Conservation (phyloP, 2,113 vertebrate species). For the Acrocephalus arundinaceus region DNA sequence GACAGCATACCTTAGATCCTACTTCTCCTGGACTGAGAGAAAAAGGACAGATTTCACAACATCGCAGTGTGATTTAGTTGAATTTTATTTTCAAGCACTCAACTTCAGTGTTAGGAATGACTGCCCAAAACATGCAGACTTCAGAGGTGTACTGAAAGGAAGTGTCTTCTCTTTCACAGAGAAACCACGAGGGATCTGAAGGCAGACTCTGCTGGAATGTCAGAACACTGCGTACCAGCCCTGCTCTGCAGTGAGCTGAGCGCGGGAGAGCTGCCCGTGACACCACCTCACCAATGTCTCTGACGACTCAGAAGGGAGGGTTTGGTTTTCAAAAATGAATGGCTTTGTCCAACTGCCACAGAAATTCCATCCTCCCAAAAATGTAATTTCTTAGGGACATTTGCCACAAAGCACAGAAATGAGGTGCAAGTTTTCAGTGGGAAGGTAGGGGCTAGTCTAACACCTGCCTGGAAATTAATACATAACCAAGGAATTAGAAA, state of each 20-base stretch:
- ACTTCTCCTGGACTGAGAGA: background rate
- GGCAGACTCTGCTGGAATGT: background rate
- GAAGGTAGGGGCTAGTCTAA: background rate
- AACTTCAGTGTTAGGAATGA: background rate
- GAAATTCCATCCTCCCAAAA: background rate
- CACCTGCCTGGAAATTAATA: background rate
- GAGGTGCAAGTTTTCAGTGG: background rate
- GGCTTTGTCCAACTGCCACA: background rate
- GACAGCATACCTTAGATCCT: background rate
- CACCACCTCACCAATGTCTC: background rate
- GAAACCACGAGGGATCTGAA: background rate
- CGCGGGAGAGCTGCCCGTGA: background rate
- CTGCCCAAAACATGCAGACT: background rate
- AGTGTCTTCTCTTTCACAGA: background rate
- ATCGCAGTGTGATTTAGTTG: background rate
- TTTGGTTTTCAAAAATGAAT: background rate
- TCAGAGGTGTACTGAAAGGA: background rate
- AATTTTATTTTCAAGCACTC: background rate
- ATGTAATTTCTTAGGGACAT: background rate
- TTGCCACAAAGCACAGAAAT: background rate
- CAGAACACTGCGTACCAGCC: background rate
- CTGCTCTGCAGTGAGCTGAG: background rate
- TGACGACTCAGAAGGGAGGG: background rate
- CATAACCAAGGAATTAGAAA: background rate
- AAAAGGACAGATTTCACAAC: background rate